phyloP scores from a whole-genome alignment of 2,888 invertebrate species.

The Hirtodrosophila trivittata region DNA sequence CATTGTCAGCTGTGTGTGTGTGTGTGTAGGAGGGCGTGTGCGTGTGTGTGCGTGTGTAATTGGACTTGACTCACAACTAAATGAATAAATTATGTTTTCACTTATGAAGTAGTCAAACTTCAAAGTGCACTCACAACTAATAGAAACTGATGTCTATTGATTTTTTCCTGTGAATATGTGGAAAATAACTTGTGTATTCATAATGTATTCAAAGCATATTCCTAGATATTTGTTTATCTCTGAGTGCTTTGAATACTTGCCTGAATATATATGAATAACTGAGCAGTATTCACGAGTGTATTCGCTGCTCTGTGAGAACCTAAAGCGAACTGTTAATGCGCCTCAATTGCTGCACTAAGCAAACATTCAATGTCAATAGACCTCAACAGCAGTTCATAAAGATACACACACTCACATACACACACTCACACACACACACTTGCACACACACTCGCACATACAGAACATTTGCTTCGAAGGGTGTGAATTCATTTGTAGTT shows the following conservation, averaged over 20 bases:
- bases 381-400: neutral
- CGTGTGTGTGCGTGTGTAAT: conserved; percentile 3
- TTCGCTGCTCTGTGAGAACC: too few species aligned
- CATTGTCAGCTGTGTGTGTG: conserved; percentile 28
- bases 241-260: too few species aligned
- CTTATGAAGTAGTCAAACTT: neutral
- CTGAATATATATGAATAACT: too few species aligned
- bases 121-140: neutral
- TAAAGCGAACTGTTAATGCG: neutral
- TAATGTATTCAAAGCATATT: too few species aligned
- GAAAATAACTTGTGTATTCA: too few species aligned
- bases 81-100: conserved; percentile 34
- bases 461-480: conserved; percentile 40
- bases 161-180: too few species aligned
- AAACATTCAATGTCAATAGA: neutral
- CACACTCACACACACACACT: conserved; percentile 4
- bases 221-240: too few species aligned
- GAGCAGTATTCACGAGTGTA: too few species aligned
- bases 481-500: conserved; percentile 75
- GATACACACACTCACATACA: neutral
- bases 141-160: neutral
- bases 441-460: conserved; percentile 1
- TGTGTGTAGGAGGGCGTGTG: neutral
- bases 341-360: neutral
- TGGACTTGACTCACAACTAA: conserved; percentile 20